These are phyloP conservation scores for Gymnothorax javanicus DNA, from an alignment of 2,797 vertebrate genomes.

Conservation along the genomic window DNA sequence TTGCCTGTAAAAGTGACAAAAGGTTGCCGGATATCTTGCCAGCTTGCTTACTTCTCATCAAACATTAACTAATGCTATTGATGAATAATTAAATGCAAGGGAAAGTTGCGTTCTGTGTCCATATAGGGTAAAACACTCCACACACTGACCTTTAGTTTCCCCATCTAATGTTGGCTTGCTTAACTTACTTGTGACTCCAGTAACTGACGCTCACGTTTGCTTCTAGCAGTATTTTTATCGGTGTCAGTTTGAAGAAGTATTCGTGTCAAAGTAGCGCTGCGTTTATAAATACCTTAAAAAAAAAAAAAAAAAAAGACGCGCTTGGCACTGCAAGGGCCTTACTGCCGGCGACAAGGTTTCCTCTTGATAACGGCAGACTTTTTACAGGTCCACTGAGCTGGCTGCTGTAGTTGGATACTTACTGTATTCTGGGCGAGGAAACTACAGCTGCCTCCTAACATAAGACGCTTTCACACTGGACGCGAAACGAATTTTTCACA, in stretches of 20 bases:
- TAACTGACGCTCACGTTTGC: not conserved
- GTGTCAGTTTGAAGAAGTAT: not conserved
- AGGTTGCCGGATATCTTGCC: not conserved
- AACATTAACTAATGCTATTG: conserved; percentile 6
- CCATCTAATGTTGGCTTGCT: not conserved
- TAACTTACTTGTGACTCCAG: not conserved
- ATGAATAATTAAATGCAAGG: conserved; percentile 11
- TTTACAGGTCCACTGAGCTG: not conserved
- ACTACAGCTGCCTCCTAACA: not conserved
- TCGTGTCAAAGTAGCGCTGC: not conserved
- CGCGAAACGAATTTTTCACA: too few species aligned
- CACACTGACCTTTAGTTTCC: not conserved
- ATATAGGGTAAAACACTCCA: not conserved
- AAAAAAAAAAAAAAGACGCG: not conserved
- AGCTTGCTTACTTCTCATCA: not conserved
- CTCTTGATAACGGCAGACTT: not conserved
- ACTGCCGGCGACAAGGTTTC: not conserved
- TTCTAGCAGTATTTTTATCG: not conserved
- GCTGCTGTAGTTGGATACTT: not conserved
- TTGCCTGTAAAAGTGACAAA: not conserved
- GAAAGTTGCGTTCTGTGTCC: conserved; percentile 9
- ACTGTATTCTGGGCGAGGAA: not conserved
- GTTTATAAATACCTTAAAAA: not conserved
- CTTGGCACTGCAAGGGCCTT: not conserved
- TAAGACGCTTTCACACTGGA: too few species aligned